phyloP scores from a whole-genome alignment of 2,888 invertebrate species.

The Parnassius orleans region DNA sequence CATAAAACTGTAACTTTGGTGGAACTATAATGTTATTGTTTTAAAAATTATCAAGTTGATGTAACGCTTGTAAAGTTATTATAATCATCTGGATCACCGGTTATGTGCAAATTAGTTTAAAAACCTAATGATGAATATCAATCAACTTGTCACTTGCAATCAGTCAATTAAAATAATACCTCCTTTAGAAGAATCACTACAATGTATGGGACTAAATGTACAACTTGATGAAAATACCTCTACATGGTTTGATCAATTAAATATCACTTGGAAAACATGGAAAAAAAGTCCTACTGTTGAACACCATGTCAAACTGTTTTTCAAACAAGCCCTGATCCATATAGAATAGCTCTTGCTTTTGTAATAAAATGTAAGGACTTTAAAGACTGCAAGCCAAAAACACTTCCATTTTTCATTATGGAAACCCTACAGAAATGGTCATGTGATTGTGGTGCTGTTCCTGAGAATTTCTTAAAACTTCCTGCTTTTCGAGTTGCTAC shows the following conservation, averaged over 20 bases:
- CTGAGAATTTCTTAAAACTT: conserved; percentile 81
- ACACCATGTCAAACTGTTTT: conserved; percentile 69
- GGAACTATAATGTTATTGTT: not conserved
- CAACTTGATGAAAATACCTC: conserved; percentile 59
- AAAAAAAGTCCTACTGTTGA: conserved; percentile 79
- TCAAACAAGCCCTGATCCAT: conserved; percentile 78
- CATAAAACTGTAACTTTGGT: not conserved
- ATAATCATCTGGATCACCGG: not conserved
- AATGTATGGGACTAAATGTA: conserved; percentile 61
- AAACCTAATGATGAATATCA: conserved; percentile 46
- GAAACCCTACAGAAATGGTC: conserved; percentile 82
- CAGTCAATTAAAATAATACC: conserved; percentile 74
- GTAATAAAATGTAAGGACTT: conserved; percentile 83
- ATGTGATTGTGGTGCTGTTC: conserved; percentile 49
- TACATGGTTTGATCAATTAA: conserved; percentile 68
- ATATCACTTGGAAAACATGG: conserved; percentile 72
- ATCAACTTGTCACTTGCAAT: conserved; percentile 53
- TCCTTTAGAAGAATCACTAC: conserved; percentile 66
- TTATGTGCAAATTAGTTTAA: not conserved
- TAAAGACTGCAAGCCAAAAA: conserved; percentile 82
- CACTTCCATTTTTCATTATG: conserved; percentile 82
- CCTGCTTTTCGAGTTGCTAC: conserved; percentile 87
- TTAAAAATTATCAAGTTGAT: no score
- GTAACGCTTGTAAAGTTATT: no score
- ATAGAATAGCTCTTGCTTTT: conserved; percentile 79